Evolutionary conservation across 2,888 invertebrate species (phyloP).

Genomic region (Tanaodytes sp.): DNA sequence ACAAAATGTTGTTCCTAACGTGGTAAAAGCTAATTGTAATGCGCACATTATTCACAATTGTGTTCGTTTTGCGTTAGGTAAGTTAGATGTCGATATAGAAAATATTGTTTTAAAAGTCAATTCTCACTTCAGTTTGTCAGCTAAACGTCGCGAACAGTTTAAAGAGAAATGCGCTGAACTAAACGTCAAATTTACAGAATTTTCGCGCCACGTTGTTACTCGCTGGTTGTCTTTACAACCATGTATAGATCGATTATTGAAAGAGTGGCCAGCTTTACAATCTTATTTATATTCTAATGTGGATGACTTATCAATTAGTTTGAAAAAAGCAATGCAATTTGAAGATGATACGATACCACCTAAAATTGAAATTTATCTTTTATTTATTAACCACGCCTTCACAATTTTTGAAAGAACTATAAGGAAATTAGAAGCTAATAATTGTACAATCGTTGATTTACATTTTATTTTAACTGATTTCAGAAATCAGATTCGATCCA

Average conservation of each 20-base stretch:
- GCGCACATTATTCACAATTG: neutral
- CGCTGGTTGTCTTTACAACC: neutral
- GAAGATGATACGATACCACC: neutral
- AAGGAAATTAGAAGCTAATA: neutral
- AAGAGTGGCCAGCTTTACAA: neutral
- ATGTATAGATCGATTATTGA: neutral
- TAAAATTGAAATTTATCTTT: constrained; percentile 1
- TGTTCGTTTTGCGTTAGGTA: neutral
- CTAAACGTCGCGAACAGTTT: neutral
- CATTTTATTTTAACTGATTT: neutral
- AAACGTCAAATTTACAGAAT: neutral
- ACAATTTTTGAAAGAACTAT: constrained; percentile 1
- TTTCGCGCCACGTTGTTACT: neutral
- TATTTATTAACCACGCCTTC: constrained; percentile 1
- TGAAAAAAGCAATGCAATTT: neutral
- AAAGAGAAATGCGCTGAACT: neutral
- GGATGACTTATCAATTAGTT: neutral
- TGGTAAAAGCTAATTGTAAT: neutral
- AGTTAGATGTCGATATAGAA: neutral
- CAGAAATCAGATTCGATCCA: neutral
- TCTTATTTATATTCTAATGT: neutral
- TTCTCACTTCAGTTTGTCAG: neutral
- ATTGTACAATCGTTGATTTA: neutral
- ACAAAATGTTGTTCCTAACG: neutral
- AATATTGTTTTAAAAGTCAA: neutral